phyloP scores from a whole-genome alignment of 2,113 vertebrate species.

The Argyrosomus japonicus region DNA sequence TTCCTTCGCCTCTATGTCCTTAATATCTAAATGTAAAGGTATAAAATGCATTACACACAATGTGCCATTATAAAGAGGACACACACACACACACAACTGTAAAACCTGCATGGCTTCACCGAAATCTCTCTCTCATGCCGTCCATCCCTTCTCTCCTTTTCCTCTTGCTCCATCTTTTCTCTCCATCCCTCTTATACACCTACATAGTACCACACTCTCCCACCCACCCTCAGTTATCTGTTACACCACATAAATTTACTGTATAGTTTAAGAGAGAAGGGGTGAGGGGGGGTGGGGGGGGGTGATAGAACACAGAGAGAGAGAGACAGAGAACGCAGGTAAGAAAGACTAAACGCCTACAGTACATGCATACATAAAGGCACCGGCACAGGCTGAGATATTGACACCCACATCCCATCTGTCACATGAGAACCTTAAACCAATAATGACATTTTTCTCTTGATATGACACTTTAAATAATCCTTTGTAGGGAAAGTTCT shows the following conservation, averaged over 20 bases:
- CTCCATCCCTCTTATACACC: slow-evolving; percentile 51
- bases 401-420: slow-evolving; percentile 76
- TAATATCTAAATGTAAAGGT: background rate
- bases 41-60: slow-evolving; percentile 4
- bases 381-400: slow-evolving; percentile 53
- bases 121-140: background rate
- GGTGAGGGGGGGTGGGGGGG: slow-evolving; percentile 1
- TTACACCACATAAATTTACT: slow-evolving; percentile 44
- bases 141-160: slow-evolving; percentile 1
- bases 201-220: slow-evolving; percentile 29
- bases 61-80: slow-evolving; percentile 4
- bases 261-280: slow-evolving; percentile 39
- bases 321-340: slow-evolving; percentile 54
- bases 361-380: slow-evolving; percentile 58
- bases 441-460: slow-evolving; percentile 58
- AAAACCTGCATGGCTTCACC: slow-evolving; percentile 16
- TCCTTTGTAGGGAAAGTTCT: slow-evolving; percentile 44
- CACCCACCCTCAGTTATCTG: slow-evolving; percentile 39
- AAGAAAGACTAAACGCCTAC: slow-evolving; percentile 64
- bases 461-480: slow-evolving; percentile 53
- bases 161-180: slow-evolving; percentile 15
- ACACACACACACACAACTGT: background rate
- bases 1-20: background rate
- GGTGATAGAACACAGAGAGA: background rate
- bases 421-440: slow-evolving; percentile 64